phyloP scores from a whole-genome alignment of 1,140 invertebrate species.

The Drosophila rhopaloa region DNA sequence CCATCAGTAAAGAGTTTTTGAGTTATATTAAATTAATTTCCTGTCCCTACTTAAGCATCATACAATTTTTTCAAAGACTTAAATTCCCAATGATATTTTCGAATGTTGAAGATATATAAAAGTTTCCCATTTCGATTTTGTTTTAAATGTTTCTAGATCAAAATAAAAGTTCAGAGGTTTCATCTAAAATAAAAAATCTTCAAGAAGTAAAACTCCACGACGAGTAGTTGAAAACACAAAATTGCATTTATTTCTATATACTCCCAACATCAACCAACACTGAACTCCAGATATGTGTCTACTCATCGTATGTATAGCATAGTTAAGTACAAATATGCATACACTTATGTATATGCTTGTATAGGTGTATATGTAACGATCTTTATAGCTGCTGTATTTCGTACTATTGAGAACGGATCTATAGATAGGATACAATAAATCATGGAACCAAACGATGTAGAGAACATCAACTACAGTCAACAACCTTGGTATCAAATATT shows the following conservation, averaged over 20 bases:
- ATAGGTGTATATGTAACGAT: constrained; percentile 44
- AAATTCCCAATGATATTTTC: too few species aligned
- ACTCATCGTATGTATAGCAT: constrained; percentile 53
- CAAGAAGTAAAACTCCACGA: neutral
- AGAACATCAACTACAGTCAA: constrained; percentile 53
- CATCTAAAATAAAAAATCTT: neutral
- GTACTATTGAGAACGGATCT: constrained; percentile 41
- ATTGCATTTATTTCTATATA: constrained; percentile 39
- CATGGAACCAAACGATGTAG: constrained; percentile 55
- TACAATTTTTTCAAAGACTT: too few species aligned
- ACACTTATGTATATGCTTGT: constrained; percentile 17
- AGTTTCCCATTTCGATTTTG: too few species aligned
- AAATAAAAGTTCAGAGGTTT: too few species aligned
- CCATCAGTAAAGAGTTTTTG: too few species aligned
- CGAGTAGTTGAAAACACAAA: constrained; percentile 33
- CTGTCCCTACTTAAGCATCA: too few species aligned
- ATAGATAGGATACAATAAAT: constrained; percentile 47
- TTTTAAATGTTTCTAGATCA: too few species aligned
- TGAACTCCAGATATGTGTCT: constrained; percentile 55
- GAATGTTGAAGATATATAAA: too few species aligned
- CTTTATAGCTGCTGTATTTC: constrained; percentile 32
- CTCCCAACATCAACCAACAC: constrained; percentile 49
- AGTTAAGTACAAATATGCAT: constrained; percentile 33
- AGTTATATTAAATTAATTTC: too few species aligned
- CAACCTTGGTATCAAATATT: constrained; percentile 57